Percentiles rank a stretch among this genome's conserved stretches.
phyloP scores from a whole-genome alignment of 2,888 invertebrate species.

The Sepioteuthis lessoniana region DNA sequence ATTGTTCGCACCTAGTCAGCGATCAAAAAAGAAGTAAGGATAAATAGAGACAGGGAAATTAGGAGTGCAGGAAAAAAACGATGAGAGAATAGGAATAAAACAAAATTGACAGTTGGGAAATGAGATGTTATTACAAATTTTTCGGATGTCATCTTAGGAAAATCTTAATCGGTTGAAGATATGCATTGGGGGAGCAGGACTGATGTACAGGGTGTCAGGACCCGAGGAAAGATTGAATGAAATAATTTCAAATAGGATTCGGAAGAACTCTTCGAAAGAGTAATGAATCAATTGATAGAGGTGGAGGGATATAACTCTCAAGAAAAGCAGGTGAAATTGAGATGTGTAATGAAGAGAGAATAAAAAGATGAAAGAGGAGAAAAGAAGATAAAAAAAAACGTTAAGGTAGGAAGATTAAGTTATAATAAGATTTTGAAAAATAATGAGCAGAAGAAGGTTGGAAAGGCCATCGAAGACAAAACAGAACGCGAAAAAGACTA shows the following conservation, averaged over 20 bases:
- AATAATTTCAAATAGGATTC: constrained; percentile 33
- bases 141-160: constrained; percentile 33
- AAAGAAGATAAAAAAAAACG: not conserved
- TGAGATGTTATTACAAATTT: not conserved
- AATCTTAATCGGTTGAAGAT: not conserved
- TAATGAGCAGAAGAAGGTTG: not conserved
- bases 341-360: not conserved
- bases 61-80: not conserved
- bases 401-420: not conserved
- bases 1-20: not conserved
- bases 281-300: not conserved
- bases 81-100: not conserved
- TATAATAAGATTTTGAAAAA: not conserved
- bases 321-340: not conserved
- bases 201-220: not conserved
- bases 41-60: not conserved
- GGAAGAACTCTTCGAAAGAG: not conserved
- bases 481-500: no score
- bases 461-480: not conserved
- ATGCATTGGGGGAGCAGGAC: not conserved
- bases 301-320: not conserved
- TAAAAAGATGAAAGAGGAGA: not conserved
- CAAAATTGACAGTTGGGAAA: not conserved
- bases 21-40: not conserved
- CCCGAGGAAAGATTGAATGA: constrained; percentile 33